phyloP scores from a whole-genome alignment of 2,888 invertebrate species.

The Eupelmus urozonus region DNA sequence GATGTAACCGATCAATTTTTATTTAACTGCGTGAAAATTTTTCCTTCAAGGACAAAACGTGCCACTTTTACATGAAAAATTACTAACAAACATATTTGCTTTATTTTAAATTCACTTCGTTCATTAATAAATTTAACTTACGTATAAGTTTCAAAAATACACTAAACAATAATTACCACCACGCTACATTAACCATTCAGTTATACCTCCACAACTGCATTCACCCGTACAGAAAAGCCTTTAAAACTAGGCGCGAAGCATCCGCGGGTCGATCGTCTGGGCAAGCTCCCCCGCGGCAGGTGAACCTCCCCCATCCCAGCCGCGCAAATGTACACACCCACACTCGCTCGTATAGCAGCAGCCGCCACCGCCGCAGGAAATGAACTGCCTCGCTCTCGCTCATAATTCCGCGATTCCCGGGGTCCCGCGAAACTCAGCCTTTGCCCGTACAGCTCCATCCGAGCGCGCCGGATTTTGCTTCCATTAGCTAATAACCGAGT shows the following conservation, averaged over 20 bases:
- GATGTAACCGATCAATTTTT: background rate
- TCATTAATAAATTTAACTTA: too few species aligned
- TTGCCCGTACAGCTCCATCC: background rate
- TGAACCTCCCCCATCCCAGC: background rate
- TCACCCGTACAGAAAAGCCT: too few species aligned
- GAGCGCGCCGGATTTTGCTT: conserved; percentile 64
- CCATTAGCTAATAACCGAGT: conserved; percentile 72
- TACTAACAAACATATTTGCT: too few species aligned
- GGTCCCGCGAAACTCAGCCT: conserved; percentile 48
- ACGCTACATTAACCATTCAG: too few species aligned
- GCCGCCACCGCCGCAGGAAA: conserved; percentile 14
- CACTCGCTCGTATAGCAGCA: too few species aligned
- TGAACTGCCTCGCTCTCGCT: conserved; percentile 35
- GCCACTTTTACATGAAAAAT: too few species aligned
- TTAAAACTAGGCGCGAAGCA: background rate
- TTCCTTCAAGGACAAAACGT: too few species aligned
- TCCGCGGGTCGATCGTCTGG: conserved; percentile 25
- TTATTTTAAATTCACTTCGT: too few species aligned
- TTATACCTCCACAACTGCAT: too few species aligned
- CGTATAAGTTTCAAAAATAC: too few species aligned
- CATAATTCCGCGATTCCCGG: conserved; percentile 62
- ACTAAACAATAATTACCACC: too few species aligned
- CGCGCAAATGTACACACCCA: background rate
- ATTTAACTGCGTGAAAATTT: background rate
- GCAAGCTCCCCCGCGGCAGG: conserved; percentile 9